Percentiles rank a stretch among this genome's conserved stretches.
Evolutionary conservation across 2,113 vertebrate species (phyloP).

Genomic region (Delphinapterus leucas): DNA sequence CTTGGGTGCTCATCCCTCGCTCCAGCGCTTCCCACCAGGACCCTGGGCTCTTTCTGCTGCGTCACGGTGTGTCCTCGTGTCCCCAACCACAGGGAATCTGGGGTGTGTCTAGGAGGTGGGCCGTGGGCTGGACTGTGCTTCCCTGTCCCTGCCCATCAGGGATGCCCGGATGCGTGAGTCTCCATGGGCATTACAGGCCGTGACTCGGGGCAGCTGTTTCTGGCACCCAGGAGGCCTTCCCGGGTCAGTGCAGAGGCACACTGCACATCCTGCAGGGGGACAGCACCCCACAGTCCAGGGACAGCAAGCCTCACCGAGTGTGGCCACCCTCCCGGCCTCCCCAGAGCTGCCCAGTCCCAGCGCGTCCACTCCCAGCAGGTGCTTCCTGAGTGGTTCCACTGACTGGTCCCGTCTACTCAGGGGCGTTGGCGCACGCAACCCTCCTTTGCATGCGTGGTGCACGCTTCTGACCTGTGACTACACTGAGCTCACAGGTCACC

Average conservation of each 20-base stretch:
- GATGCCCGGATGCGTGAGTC: no score
- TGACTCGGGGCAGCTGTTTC: neutral
- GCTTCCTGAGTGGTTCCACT: no score
- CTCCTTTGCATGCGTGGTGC: fast-evolving
- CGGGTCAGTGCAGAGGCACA: no score
- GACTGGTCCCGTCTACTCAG: neutral
- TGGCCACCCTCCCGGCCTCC: no score
- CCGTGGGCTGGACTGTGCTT: neutral
- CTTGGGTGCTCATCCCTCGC: fast-evolving
- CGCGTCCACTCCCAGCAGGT: neutral
- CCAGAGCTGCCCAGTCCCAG: no score
- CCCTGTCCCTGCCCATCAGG: neutral
- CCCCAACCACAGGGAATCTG: no score
- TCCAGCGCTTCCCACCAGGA: neutral
- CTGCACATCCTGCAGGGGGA: neutral
- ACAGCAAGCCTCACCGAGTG: no score
- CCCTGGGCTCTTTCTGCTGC: neutral
- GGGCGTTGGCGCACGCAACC: neutral
- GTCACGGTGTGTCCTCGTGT: no score
- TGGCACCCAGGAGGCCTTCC: neutral
- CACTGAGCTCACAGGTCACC: no score
- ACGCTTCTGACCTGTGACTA: no score
- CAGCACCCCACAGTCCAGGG: neutral
- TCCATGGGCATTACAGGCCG: neutral
- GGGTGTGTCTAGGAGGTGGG: neutral